Evolutionary conservation across 2,888 invertebrate genomes (phyloP), one percentile per base, ranked within the genome.

Genomic region (Cetonia aurata): DNA sequence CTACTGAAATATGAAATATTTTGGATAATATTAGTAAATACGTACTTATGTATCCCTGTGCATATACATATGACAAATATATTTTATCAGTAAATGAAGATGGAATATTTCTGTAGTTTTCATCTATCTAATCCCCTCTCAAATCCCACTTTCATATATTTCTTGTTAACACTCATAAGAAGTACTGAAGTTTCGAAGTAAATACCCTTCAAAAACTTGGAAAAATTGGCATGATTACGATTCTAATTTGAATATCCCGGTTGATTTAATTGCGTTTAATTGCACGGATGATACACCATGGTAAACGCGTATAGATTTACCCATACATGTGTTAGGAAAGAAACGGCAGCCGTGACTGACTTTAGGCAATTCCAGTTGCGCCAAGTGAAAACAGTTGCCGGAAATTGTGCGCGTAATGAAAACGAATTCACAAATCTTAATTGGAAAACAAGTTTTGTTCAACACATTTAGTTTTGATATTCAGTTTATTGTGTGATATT

Each of bases 361-460:
- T n/a, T 44, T 41, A 48, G n/a, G 62, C 48, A 62, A 48, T 48
- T 48, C 8, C 31, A 55, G 53, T 55, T 44, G 37, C n/a, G 41
- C 12, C 13, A 9, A 50, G 55, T 67, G n/a, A 33, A 25, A 41
- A 50, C 6, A 44, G 67, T 67, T 67, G 67, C 67, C 37, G 53
- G 44, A 31, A 17, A 37, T 67, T 42, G 17, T 59, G 68, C 57
- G 59, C 10, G 13, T 53, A 31, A 67, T 13, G 53, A 41, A 67
- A 55, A 67, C 19, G 48, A 19, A 68, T 60, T 31, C 70, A 25
- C 56, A 60, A 48, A 67, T 67, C 62, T 70, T 65, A 70, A 68
- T 66, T 68, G 65, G 72, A 71, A 71, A 71, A 72, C 72, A 59
- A 72, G 72, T 72, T 71, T 72, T 71, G 62, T 71, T 13, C 60